Percentiles rank a stretch among this genome's conserved stretches.
Evolutionary conservation across 2,888 invertebrate species (phyloP).

Genomic region (Didymodactylos carnosus): DNA sequence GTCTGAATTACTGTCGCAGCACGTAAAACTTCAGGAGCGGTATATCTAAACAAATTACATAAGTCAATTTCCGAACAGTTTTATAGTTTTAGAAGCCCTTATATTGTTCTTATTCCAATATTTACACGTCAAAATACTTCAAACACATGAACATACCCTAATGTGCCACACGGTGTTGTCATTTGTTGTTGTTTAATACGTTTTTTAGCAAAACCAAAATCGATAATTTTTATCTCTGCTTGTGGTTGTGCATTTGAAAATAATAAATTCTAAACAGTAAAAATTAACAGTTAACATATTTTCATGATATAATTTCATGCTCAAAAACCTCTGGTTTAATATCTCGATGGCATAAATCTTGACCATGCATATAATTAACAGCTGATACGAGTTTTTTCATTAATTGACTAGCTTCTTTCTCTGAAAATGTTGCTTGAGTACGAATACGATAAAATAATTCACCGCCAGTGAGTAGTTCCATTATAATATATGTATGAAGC

Average conservation of each 20-base stretch:
- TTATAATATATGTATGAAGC: constrained; percentile 66
- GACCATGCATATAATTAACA: constrained; percentile 60
- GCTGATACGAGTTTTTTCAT: constrained; percentile 62
- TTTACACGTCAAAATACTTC: too few species aligned
- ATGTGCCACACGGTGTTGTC: neutral
- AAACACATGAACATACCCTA: neutral
- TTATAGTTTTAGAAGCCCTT: neutral
- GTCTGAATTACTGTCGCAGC: constrained; percentile 33
- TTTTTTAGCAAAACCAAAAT: constrained; percentile 77
- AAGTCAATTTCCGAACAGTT: neutral
- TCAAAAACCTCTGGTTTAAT: constrained; percentile 61
- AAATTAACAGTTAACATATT: constrained; percentile 2
- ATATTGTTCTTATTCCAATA: neutral
- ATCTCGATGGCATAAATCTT: constrained; percentile 70
- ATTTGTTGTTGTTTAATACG: neutral
- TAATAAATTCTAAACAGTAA: constrained; percentile 43
- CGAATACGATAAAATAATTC: constrained; percentile 53
- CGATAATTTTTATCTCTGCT: constrained; percentile 63
- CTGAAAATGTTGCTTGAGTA: constrained; percentile 49
- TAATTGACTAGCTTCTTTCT: constrained; percentile 55
- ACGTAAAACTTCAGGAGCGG: constrained; percentile 73
- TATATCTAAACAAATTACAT: constrained; percentile 41
- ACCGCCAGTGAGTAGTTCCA: constrained; percentile 63
- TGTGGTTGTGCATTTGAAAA: constrained; percentile 43
- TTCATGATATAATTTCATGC: neutral